Percentiles rank a stretch among this genome's conserved stretches.
These are phyloP conservation scores for Epiblema foenella DNA, from an alignment of 2,888 invertebrate genomes.

Conservation along the genomic window DNA sequence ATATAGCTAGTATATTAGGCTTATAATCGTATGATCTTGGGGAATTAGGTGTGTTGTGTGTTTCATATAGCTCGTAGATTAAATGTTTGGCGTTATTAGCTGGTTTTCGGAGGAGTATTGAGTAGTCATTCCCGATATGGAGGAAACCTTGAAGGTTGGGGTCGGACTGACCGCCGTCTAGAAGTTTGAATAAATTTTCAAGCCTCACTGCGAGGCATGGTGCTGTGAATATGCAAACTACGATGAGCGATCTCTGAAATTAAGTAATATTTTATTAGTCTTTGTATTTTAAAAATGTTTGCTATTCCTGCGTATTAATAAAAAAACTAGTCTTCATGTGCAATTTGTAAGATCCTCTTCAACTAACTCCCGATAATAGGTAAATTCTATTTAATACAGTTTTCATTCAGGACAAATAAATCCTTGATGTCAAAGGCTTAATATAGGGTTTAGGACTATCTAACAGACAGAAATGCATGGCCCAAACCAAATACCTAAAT, in stretches of 20 bases:
- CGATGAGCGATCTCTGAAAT: constrained; percentile 53
- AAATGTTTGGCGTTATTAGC: constrained; percentile 67
- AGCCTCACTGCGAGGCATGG: constrained; percentile 62
- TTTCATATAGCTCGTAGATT: constrained; percentile 72
- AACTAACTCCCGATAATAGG: too few relatives aligned
- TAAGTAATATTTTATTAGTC: not conserved
- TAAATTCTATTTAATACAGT: too few relatives aligned
- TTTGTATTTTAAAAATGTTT: not conserved
- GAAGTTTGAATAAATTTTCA: constrained; percentile 68
- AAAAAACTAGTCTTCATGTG: too few relatives aligned
- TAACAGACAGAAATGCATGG: too few relatives aligned
- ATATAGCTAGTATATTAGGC: constrained; percentile 68
- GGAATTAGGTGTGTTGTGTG: constrained; percentile 60
- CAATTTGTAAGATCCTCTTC: too few relatives aligned
- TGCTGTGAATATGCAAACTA: constrained; percentile 49
- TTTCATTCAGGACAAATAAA: too few relatives aligned
- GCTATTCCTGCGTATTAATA: too few relatives aligned
- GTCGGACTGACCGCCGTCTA: constrained; percentile 71
- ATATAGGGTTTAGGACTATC: too few relatives aligned
- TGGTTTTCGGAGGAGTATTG: constrained; percentile 66
- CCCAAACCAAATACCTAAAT: too few relatives aligned
- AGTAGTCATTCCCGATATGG: constrained; percentile 73
- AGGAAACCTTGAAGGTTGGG: constrained; percentile 67
- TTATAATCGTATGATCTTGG: constrained; percentile 52
- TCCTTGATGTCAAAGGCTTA: too few relatives aligned